Percentiles rank a stretch among this genome's conserved stretches.
Evolutionary conservation across 2,113 vertebrate genomes (phyloP).

Genomic region (Phaethon lepturus): DNA sequence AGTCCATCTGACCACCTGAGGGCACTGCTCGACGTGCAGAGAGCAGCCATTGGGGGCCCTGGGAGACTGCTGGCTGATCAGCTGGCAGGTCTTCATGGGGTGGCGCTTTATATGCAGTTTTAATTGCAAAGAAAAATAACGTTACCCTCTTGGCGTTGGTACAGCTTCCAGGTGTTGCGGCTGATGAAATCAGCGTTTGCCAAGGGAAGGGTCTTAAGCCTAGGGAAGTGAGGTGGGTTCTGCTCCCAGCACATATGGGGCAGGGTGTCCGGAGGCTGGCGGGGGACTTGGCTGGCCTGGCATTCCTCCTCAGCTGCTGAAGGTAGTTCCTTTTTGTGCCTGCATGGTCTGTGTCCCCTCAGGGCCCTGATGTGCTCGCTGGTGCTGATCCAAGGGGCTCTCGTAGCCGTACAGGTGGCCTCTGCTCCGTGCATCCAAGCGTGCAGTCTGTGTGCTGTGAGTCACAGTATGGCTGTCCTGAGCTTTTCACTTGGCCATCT

Average conservation of each 20-base stretch:
- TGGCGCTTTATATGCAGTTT: neutral
- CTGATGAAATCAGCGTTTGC: neutral
- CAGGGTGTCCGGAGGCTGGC: no score
- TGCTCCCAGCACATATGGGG: accelerated
- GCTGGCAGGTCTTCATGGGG: accelerated
- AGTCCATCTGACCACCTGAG: neutral
- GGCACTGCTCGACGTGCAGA: neutral
- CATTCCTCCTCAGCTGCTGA: accelerated
- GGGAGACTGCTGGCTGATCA: no score
- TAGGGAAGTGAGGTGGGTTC: accelerated
- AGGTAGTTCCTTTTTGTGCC: neutral
- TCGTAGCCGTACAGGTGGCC: neutral
- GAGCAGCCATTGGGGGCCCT: accelerated
- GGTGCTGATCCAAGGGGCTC: neutral
- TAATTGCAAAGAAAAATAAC: neutral
- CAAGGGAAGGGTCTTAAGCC: accelerated
- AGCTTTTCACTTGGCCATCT: neutral
- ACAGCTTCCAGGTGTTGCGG: neutral
- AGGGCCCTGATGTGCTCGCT: neutral
- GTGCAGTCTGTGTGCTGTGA: accelerated
- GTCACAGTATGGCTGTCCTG: accelerated
- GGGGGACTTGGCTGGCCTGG: neutral
- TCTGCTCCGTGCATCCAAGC: accelerated
- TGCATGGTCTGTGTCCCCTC: accelerated
- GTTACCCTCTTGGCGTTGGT: neutral